Conservation (phyloP, 2,797 vertebrate species). For the Fringilla coelebs region DNA sequence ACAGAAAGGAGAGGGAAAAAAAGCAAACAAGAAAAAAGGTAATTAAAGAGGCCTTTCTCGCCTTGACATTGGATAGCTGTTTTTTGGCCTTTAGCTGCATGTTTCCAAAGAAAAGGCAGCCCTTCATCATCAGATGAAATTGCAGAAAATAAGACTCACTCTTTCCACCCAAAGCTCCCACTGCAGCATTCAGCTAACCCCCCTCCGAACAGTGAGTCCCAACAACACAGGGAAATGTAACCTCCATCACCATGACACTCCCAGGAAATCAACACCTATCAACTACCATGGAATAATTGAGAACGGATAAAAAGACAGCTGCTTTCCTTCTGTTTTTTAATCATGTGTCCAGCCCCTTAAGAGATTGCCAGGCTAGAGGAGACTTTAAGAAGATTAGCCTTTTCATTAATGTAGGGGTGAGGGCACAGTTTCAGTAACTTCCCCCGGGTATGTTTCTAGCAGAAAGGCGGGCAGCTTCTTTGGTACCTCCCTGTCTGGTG, state of each 20-base stretch:
- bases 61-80: slow-evolving; percentile 68
- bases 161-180: slow-evolving; percentile 35
- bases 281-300: slow-evolving; percentile 65
- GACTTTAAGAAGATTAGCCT: slow-evolving; percentile 81
- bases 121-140: slow-evolving; percentile 40
- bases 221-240: slow-evolving; percentile 72
- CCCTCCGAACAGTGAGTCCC: slow-evolving; percentile 70
- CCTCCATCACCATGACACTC: slow-evolving; percentile 45
- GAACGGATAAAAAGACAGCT: slow-evolving; percentile 77
- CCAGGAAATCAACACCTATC: slow-evolving; percentile 69
- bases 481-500: neutral
- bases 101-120: slow-evolving; percentile 54
- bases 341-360: slow-evolving; percentile 67
- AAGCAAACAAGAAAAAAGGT: neutral
- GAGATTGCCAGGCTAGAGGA: slow-evolving; percentile 82
- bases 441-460: neutral
- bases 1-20: neutral
- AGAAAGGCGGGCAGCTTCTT: neutral
- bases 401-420: slow-evolving; percentile 65
- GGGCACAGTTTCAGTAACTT: slow-evolving; percentile 33
- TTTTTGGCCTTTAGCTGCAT: slow-evolving; percentile 43
- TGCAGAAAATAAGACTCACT: slow-evolving; percentile 18
- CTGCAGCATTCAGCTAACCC: neutral
- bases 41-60: slow-evolving; percentile 30
- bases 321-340: slow-evolving; percentile 76